phyloP scores from a whole-genome alignment of 64 coral and sea anemone species.

The Dendronephthya gigantea region DNA sequence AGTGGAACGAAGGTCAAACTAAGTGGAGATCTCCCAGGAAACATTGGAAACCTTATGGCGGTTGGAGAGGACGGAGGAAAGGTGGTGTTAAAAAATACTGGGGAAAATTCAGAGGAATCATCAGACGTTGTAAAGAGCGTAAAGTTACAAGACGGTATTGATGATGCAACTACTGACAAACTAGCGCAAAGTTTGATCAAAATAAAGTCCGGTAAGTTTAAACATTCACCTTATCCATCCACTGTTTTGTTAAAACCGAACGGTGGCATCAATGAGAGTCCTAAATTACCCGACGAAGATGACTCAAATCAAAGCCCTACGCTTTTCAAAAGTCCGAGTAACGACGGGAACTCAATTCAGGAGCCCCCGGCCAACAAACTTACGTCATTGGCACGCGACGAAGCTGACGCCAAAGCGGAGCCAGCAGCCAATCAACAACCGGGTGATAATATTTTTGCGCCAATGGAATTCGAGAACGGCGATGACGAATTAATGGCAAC shows the following conservation, averaged over 20 bases:
- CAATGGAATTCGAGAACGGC: not conserved
- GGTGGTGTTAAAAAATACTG: not conserved
- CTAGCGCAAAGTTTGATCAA: not conserved
- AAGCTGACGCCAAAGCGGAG: no score
- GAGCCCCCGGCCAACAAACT: no score
- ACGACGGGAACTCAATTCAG: no score
- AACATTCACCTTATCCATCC: not conserved
- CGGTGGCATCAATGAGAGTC: no score
- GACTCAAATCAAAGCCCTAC: no score
- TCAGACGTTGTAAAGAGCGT: not conserved
- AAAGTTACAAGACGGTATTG: not conserved
- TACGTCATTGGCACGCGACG: no score
- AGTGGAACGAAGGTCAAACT: not conserved
- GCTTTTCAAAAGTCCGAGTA: no score
- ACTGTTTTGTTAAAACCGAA: not conserved
- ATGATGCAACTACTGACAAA: not conserved
- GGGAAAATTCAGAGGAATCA: not conserved
- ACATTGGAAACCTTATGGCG: not conserved
- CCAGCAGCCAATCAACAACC: not conserved
- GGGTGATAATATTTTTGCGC: not conserved
- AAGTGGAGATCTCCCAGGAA: not conserved
- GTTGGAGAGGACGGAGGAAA: not conserved
- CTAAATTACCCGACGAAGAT: not conserved
- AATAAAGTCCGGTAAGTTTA: not conserved
- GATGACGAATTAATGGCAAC: not conserved